phyloP scores from a whole-genome alignment of 2,797 vertebrate genomes.

The Podargus strigoides region DNA sequence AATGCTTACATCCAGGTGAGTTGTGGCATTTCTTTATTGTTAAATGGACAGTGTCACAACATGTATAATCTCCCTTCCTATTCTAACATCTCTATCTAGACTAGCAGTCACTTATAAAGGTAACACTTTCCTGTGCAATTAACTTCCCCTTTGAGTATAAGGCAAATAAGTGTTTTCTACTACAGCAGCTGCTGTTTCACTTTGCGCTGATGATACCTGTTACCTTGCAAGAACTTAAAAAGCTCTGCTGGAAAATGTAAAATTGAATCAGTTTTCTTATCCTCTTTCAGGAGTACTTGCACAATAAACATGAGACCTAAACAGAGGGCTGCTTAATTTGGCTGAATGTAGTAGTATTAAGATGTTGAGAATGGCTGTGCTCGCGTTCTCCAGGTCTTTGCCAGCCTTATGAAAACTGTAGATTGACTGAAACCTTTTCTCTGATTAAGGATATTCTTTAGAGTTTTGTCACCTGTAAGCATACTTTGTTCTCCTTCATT shows the following conservation, averaged over 20 bases:
- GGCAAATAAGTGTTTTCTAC: not conserved
- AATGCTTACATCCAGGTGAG: slow-evolving; percentile 85
- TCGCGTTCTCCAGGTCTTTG: not conserved
- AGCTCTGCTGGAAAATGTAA: not conserved
- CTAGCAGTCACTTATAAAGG: not conserved
- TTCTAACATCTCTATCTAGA: not conserved
- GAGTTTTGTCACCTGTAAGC: not conserved
- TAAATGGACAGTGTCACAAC: not conserved
- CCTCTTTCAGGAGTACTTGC: not conserved
- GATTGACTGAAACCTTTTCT: not conserved
- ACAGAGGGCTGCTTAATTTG: not conserved
- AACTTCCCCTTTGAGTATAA: not conserved
- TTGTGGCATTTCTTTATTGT: not conserved
- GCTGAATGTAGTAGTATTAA: not conserved
- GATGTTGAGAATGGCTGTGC: not conserved
- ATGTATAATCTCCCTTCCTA: not conserved
- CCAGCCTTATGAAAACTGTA: too few relatives aligned
- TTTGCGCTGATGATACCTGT: accelerated
- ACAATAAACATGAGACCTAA: not conserved
- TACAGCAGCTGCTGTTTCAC: not conserved
- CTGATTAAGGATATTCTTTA: not conserved
- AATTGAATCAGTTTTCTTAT: not conserved
- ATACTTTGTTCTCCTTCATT: not conserved
- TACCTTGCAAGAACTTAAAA: not conserved
- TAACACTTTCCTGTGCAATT: not conserved